Conservation (phyloP, 2,797 vertebrate genomes). For the Tarsius wallacei region DNA sequence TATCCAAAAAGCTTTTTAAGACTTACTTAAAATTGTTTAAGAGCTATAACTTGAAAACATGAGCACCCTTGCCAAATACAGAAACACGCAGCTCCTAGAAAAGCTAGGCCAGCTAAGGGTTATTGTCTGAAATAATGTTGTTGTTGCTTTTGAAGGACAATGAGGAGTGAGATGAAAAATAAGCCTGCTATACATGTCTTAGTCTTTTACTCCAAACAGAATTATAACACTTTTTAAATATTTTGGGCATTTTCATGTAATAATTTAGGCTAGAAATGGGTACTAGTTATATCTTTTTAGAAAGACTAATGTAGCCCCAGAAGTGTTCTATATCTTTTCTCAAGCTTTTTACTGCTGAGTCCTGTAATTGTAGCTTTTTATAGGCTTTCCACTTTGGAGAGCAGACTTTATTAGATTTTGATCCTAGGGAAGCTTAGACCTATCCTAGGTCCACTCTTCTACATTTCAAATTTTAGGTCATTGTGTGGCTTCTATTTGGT, state of each 20-base stretch:
- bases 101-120: not conserved
- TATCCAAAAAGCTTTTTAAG: not conserved
- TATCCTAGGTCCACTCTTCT: not conserved
- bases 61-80: not conserved
- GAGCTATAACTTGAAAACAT: not conserved
- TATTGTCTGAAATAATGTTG: not conserved
- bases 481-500: not conserved
- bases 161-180: not conserved
- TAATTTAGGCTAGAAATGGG: not conserved
- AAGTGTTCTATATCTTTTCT: not conserved
- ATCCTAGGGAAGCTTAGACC: not conserved
- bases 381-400: not conserved
- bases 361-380: not conserved
- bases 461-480: not conserved
- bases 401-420: not conserved
- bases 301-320: not conserved
- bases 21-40: not conserved
- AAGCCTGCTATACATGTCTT: not conserved
- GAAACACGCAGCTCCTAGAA: not conserved
- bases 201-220: conserved; percentile 10
- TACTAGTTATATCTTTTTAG: not conserved
- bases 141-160: not conserved
- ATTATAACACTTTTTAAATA: not conserved
- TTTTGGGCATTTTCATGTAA: not conserved
- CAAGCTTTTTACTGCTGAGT: not conserved